Evolutionary conservation across 2,797 vertebrate species (phyloP).

Genomic region (Aulostomus chinensis): DNA sequence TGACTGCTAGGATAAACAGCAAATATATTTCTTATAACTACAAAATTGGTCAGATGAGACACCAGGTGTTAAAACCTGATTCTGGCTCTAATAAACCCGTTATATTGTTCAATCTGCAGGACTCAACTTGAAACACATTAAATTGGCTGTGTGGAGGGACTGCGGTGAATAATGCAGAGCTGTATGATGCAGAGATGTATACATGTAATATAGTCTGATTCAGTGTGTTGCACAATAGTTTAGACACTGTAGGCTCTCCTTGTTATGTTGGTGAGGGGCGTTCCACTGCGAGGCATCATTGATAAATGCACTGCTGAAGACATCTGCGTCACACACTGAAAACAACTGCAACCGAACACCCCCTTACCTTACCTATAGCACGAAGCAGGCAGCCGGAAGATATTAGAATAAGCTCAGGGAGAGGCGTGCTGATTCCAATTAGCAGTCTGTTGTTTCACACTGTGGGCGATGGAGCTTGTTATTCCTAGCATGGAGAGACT

Average conservation of each 20-base stretch:
- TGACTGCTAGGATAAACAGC: no score
- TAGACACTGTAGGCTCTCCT: background rate
- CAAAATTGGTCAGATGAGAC: no score
- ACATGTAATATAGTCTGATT: background rate
- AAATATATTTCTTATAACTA: no score
- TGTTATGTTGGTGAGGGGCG: constrained; percentile 3
- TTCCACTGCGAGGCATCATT: constrained; percentile 10
- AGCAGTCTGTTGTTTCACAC: constrained; percentile 80
- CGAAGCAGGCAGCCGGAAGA: constrained; percentile 53
- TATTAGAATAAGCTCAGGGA: constrained; percentile 70
- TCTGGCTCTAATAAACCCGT: no score
- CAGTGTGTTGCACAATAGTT: background rate
- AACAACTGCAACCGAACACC: constrained; percentile 51
- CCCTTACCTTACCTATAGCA: constrained; percentile 57
- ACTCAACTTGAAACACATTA: no score
- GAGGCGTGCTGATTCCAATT: constrained; percentile 80
- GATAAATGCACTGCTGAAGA: constrained; percentile 16
- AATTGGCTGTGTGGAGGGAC: background rate
- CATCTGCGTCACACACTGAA: constrained; percentile 23
- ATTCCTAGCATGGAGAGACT: constrained; percentile 74
- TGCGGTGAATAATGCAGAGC: background rate
- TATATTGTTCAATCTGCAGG: no score
- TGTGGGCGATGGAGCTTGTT: constrained; percentile 77
- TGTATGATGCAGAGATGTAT: background rate
- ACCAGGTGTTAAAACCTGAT: no score